Conservation (phyloP, 2,113 vertebrate species). For the Castor canadensis region DNA sequence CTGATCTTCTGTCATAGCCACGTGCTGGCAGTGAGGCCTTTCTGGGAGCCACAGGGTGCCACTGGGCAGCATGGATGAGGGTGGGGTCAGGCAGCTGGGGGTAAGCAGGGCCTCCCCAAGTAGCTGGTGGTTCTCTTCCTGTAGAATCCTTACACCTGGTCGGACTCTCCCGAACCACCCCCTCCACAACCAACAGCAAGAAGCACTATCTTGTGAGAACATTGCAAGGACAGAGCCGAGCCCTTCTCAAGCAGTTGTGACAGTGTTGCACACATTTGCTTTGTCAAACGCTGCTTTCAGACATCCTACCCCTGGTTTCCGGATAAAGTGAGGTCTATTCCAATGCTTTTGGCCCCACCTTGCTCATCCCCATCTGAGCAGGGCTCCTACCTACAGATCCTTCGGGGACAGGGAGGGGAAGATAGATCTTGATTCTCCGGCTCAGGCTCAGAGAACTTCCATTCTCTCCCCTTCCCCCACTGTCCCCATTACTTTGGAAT, state of each 20-base stretch:
- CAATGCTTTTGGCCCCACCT: neutral
- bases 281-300: neutral
- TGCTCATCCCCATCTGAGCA: accelerated
- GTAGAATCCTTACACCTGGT: constrained; percentile 12
- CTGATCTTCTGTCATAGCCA: constrained; percentile 79
- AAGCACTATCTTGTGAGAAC: constrained; percentile 54
- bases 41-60: constrained; percentile 63
- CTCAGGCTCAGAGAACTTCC: too few species aligned
- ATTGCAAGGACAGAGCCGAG: constrained; percentile 62
- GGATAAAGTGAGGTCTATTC: neutral
- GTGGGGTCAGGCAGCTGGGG: constrained; percentile 70
- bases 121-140: neutral
- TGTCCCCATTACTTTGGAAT: neutral
- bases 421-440: too few species aligned
- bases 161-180: neutral
- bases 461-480: neutral
- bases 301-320: neutral
- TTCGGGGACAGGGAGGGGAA: neutral
- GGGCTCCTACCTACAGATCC: neutral
- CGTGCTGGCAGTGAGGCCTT: constrained; percentile 72
- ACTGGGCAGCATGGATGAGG: constrained; percentile 63
- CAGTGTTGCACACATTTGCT: neutral
- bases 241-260: constrained; percentile 64
- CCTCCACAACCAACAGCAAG: constrained; percentile 36
- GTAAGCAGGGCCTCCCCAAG: neutral